Conservation (phyloP, 2,888 invertebrate genomes). For the Melipona beecheii region DNA sequence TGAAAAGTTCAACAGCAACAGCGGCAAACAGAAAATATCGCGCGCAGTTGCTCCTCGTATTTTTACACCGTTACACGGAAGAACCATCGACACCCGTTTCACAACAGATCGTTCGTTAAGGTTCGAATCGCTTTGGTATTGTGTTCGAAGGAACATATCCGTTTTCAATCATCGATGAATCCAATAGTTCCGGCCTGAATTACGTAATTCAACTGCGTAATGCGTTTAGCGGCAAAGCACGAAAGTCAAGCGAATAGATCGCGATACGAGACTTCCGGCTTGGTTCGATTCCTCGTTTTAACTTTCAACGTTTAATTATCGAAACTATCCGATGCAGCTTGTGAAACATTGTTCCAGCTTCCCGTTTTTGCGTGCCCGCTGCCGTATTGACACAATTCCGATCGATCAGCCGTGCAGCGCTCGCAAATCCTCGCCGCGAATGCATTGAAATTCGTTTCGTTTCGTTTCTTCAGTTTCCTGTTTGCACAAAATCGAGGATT, state of each 20-base stretch:
- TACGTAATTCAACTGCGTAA: constrained; percentile 29
- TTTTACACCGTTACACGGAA: background rate
- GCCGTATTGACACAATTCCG: background rate
- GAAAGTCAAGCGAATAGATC: background rate
- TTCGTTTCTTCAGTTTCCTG: too few relatives aligned
- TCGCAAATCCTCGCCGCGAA: too few relatives aligned
- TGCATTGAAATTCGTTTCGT: too few relatives aligned
- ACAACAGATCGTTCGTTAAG: constrained; percentile 9
- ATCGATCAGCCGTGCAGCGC: too few relatives aligned
- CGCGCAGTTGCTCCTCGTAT: background rate
- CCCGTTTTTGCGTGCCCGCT: background rate
- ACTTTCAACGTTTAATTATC: constrained; percentile 20
- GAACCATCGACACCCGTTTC: constrained; percentile 18
- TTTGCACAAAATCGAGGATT: too few relatives aligned
- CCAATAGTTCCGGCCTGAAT: constrained; percentile 34
- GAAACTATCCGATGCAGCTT: background rate
- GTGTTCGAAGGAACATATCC: constrained; percentile 28
- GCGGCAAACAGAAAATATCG: background rate
- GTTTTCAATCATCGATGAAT: constrained; percentile 37
- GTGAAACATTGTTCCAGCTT: constrained; percentile 16
- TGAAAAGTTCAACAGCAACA: too few relatives aligned
- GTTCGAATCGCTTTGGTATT: constrained; percentile 14
- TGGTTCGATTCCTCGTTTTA: constrained; percentile 5
- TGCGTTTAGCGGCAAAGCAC: background rate
- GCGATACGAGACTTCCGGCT: background rate